Percentiles rank a stretch among this genome's conserved stretches.
Evolutionary conservation across 2,888 invertebrate genomes (phyloP).

Genomic region (Drosophila mercatorum): DNA sequence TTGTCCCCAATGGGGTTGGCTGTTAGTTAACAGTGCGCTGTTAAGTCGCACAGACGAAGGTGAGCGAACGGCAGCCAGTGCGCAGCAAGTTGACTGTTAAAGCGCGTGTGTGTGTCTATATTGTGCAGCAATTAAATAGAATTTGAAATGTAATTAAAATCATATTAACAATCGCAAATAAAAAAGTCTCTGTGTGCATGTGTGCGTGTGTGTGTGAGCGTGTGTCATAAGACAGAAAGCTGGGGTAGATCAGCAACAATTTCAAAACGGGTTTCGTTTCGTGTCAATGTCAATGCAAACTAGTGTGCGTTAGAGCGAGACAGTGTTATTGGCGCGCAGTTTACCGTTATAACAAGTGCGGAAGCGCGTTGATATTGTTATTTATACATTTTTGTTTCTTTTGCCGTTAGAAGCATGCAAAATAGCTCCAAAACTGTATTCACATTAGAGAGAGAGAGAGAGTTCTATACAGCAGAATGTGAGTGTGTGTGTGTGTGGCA

Average conservation of each 20-base stretch:
- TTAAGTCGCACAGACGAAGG: slow-evolving; percentile 43
- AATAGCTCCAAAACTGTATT: slow-evolving; percentile 51
- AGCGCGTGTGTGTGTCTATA: neutral
- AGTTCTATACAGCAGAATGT: slow-evolving; percentile 19
- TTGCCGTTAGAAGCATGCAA: slow-evolving; percentile 63
- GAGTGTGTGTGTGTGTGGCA: slow-evolving; percentile 23
- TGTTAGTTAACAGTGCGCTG: slow-evolving; percentile 56
- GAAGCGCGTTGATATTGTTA: slow-evolving; percentile 42
- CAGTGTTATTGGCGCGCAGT: neutral
- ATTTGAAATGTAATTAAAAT: slow-evolving; percentile 8
- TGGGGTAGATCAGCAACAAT: slow-evolving; percentile 15
- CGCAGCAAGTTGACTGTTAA: slow-evolving; percentile 22
- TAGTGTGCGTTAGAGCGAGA: neutral
- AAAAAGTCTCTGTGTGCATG: neutral
- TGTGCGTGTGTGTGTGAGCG: neutral
- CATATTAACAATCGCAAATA: slow-evolving; percentile 10
- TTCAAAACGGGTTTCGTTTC: slow-evolving; percentile 24
- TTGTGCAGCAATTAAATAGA: slow-evolving; percentile 1
- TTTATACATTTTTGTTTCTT: slow-evolving; percentile 4
- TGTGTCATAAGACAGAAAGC: neutral
- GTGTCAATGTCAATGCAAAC: slow-evolving; percentile 43
- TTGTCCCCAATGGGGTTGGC: slow-evolving; percentile 7
- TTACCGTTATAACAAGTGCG: slow-evolving; percentile 72
- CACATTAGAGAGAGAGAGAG: slow-evolving; percentile 25
- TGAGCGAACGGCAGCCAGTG: slow-evolving; percentile 15